phyloP scores from a whole-genome alignment of 2,113 vertebrate species.

The Azemiops feae region DNA sequence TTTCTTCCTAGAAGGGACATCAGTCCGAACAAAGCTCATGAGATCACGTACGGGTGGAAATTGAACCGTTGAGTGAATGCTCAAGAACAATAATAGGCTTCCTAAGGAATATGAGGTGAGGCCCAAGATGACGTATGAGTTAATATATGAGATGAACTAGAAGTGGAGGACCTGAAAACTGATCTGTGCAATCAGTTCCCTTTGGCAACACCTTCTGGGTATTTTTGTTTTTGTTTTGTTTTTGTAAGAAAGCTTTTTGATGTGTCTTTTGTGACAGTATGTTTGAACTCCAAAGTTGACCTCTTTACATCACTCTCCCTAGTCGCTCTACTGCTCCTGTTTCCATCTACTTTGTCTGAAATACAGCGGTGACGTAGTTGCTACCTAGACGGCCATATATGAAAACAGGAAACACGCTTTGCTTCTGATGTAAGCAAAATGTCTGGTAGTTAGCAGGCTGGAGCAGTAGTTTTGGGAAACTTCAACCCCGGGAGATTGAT shows the following conservation, averaged over 20 bases:
- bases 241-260: neutral
- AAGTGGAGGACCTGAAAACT: neutral
- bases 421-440: neutral
- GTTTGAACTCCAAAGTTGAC: neutral
- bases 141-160: neutral
- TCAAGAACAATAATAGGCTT: neutral
- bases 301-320: neutral
- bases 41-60: neutral
- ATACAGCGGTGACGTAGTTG: neutral
- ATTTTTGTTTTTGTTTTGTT: too few species aligned
- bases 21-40: neutral
- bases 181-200: neutral
- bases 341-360: neutral
- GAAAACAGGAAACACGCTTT: neutral
- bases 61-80: neutral
- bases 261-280: neutral
- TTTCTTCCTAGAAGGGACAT: neutral
- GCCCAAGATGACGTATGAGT: neutral
- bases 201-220: too few species aligned
- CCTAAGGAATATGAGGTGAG: neutral
- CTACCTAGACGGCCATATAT: neutral
- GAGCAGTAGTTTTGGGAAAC: neutral
- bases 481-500: neutral
- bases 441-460: neutral
- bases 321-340: neutral